Evolutionary conservation across 2,797 vertebrate species (phyloP).

Genomic region (Urophycis tenuis): DNA sequence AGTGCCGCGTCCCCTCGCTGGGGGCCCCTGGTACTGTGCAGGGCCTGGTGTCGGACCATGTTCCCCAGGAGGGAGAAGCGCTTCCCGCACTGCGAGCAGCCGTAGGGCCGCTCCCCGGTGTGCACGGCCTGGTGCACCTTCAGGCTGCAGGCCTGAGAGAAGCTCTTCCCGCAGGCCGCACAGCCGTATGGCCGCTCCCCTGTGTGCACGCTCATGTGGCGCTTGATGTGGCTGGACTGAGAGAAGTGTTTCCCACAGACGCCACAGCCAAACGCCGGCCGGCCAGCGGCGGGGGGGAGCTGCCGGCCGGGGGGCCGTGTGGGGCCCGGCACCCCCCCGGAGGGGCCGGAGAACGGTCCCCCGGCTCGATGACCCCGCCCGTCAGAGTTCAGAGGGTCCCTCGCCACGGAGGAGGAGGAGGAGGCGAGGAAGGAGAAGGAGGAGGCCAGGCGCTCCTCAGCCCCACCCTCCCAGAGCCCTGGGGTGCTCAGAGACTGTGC

Average conservation of each 20-base stretch:
- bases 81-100: constrained; percentile 47
- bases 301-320: constrained; percentile 31
- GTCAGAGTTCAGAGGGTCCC: background rate
- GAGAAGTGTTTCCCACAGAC: constrained; percentile 38
- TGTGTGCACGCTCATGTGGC: constrained; percentile 44
- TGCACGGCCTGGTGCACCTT: constrained; percentile 45
- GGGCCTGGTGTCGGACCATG: constrained; percentile 38
- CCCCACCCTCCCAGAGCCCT: background rate
- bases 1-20: too few relatives aligned
- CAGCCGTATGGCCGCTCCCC: constrained; percentile 43
- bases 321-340: constrained; percentile 34
- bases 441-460: constrained; percentile 12
- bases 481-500: constrained; percentile 10
- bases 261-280: constrained; percentile 43
- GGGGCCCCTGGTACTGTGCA: constrained; percentile 30
- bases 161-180: constrained; percentile 39
- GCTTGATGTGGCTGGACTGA: constrained; percentile 48
- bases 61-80: constrained; percentile 48
- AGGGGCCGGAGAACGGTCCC: constrained; percentile 31
- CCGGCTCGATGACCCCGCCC: background rate
- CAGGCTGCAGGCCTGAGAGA: constrained; percentile 39
- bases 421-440: constrained; percentile 12
- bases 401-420: background rate
- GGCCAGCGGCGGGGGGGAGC: constrained; percentile 35
- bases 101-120: constrained; percentile 45